Evolutionary conservation across 2,888 invertebrate species (phyloP).

Genomic region (Liodrosophila aerea): DNA sequence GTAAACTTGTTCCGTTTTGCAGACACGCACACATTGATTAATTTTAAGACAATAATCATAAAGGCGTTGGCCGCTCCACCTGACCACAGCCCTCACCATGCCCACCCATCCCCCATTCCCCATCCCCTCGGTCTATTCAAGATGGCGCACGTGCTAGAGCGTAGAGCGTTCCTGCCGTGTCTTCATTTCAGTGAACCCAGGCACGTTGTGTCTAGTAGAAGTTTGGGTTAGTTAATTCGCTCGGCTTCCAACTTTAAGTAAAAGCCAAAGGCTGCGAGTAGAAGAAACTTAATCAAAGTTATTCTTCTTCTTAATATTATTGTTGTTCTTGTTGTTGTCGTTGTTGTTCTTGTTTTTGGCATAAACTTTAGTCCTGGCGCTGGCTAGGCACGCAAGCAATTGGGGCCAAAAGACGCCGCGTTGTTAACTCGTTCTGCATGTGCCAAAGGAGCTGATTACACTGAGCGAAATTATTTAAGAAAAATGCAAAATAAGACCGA

Average conservation of each 20-base stretch:
- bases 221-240: constrained; percentile 66
- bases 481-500: no score
- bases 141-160: constrained; percentile 48
- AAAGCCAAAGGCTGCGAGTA: constrained; percentile 41
- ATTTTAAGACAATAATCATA: constrained; percentile 77
- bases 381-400: constrained; percentile 55
- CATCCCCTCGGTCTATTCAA: constrained; percentile 37
- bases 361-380: constrained; percentile 29
- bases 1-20: constrained; percentile 47
- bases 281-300: constrained; percentile 72
- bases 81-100: constrained; percentile 33
- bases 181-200: constrained; percentile 45
- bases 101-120: background rate
- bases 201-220: constrained; percentile 51
- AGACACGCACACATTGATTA: constrained; percentile 69
- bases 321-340: constrained; percentile 20
- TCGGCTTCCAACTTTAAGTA: constrained; percentile 61
- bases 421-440: constrained; percentile 59
- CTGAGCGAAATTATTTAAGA: no score
- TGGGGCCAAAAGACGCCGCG: constrained; percentile 25
- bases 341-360: constrained; percentile 24
- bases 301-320: constrained; percentile 30
- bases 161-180: constrained; percentile 57
- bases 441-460: constrained; percentile 14
- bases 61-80: constrained; percentile 51